Percentiles rank a stretch among this genome's conserved stretches.
These are phyloP conservation scores for Cylloceria caligata DNA, from an alignment of 2,888 invertebrate genomes.

Conservation along the genomic window DNA sequence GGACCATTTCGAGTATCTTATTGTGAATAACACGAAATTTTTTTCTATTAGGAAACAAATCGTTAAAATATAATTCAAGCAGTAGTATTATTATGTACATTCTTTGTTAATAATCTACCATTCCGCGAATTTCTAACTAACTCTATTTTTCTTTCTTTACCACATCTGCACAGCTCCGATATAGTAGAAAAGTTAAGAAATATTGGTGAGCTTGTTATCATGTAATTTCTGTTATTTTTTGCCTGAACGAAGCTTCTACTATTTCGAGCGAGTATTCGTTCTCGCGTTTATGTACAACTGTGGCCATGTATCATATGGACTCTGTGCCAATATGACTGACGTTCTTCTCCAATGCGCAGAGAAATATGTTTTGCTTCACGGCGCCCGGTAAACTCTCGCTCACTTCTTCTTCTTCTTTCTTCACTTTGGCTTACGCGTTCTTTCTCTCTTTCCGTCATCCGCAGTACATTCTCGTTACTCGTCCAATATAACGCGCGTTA, in stretches of 20 bases:
- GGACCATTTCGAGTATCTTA: too few relatives aligned
- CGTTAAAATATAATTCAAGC: too few relatives aligned
- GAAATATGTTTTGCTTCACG: constrained; percentile 53
- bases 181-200: constrained; percentile 25
- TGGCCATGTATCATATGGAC: constrained; percentile 36
- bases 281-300: constrained; percentile 43
- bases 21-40: too few relatives aligned
- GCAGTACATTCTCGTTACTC: constrained; percentile 65
- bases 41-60: too few relatives aligned
- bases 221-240: not conserved
- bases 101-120: too few relatives aligned
- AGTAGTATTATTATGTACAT: too few relatives aligned
- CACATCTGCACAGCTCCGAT: not conserved
- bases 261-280: constrained; percentile 35
- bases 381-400: constrained; percentile 29
- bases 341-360: constrained; percentile 37
- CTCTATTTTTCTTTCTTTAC: not conserved
- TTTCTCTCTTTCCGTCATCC: constrained; percentile 36
- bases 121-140: not conserved
- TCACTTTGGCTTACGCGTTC: constrained; percentile 20
- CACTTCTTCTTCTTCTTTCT: constrained; percentile 43
- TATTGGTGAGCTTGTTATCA: constrained; percentile 26
- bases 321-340: constrained; percentile 37
- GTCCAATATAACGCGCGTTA: constrained; percentile 62
- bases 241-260: constrained; percentile 17